Percentiles rank a stretch among this genome's conserved stretches.
These are phyloP conservation scores for Athene cunicularia DNA, from an alignment of 2,113 vertebrate genomes.

Conservation along the genomic window DNA sequence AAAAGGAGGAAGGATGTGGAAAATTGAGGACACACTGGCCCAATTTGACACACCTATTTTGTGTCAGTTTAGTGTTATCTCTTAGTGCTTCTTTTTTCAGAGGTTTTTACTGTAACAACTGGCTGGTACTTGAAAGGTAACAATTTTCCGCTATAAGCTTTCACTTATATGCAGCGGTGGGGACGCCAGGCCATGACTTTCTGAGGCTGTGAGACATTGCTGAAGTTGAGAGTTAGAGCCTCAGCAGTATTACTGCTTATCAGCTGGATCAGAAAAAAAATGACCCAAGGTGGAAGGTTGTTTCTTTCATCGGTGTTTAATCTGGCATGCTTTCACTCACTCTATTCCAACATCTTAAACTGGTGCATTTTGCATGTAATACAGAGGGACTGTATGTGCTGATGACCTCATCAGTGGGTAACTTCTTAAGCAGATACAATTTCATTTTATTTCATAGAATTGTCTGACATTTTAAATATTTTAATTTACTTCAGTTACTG, in stretches of 20 bases:
- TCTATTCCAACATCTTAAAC: not conserved
- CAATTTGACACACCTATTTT: not conserved
- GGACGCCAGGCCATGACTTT: accelerated
- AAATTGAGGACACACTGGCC: not conserved
- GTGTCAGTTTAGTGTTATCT: not conserved
- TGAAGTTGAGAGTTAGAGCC: not conserved
- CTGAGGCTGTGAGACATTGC: not conserved
- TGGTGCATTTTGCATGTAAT: not conserved
- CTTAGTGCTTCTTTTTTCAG: not conserved
- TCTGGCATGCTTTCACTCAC: not conserved
- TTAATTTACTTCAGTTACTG: not conserved
- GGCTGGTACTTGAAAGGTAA: not conserved
- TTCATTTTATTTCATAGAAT: not conserved
- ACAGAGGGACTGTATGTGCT: not conserved
- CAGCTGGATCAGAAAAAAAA: not conserved
- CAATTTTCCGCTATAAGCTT: not conserved
- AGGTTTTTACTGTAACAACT: not conserved
- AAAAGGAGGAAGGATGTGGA: not conserved
- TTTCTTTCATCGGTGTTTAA: not conserved
- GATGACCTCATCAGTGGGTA: not conserved
- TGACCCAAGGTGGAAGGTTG: not conserved
- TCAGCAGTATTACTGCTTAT: not conserved
- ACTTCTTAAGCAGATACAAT: not conserved
- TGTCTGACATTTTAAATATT: not conserved
- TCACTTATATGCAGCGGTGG: accelerated